These are phyloP conservation scores for Rotaria macrura DNA, from an alignment of 2,888 invertebrate genomes.

Conservation along the genomic window DNA sequence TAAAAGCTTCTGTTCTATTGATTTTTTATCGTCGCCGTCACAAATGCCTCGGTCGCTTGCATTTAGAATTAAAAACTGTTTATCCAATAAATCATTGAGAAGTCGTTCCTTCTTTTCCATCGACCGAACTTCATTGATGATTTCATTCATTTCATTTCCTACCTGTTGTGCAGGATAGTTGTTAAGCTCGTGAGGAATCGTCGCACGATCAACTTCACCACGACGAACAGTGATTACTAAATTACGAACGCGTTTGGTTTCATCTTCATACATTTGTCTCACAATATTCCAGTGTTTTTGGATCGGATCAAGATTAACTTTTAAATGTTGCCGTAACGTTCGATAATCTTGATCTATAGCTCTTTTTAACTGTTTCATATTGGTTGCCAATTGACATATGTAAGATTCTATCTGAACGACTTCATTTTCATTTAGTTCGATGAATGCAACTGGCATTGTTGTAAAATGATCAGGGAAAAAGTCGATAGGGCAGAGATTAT, in stretches of 20 bases:
- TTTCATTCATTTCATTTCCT: accelerated
- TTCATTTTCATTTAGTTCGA: too few relatives aligned
- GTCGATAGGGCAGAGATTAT: background rate
- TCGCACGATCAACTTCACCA: background rate
- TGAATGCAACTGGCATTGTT: too few relatives aligned
- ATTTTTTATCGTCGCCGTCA: background rate
- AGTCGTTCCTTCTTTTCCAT: background rate
- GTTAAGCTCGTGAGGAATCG: background rate
- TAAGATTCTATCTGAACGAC: background rate
- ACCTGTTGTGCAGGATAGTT: background rate
- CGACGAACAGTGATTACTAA: background rate
- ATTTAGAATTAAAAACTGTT: background rate
- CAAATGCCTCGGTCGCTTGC: background rate
- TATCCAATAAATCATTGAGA: background rate
- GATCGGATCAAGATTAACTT: background rate
- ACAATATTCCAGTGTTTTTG: accelerated
- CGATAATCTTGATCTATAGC: background rate
- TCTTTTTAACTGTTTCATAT: background rate
- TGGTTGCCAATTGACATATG: background rate
- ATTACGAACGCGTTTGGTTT: background rate
- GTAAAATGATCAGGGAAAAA: too few relatives aligned
- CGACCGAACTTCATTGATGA: background rate
- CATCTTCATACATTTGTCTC: background rate
- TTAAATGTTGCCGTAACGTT: background rate
- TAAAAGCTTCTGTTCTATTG: background rate